Conservation (phyloP, 2,888 invertebrate genomes). For the Cartodere bifasciata region DNA sequence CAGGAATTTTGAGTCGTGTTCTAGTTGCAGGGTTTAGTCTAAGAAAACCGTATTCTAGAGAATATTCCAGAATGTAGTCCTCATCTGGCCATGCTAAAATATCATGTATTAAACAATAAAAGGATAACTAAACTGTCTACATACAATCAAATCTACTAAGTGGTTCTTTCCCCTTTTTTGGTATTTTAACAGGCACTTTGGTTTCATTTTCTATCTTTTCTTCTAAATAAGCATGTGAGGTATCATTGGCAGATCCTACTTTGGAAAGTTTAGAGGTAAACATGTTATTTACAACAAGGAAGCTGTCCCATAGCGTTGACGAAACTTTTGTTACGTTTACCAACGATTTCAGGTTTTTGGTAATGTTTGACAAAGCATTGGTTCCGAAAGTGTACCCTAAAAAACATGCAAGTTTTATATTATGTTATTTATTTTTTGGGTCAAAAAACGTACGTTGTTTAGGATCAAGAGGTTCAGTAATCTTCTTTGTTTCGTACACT, state of each 20-base stretch:
- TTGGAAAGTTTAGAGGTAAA: no score
- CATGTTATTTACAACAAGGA: no score
- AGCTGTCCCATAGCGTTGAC: conserved; percentile 27
- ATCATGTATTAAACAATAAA: no score
- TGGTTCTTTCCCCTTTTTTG: no score
- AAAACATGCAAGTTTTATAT: conserved; percentile 1
- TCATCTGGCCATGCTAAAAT: conserved; percentile 59
- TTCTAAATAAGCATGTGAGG: no score
- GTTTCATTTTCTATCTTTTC: no score
- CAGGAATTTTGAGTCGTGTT: conserved; percentile 79
- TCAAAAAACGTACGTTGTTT: conserved; percentile 17
- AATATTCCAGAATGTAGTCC: conserved; percentile 95
- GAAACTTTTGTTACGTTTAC: conserved; percentile 24
- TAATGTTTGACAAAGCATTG: background rate
- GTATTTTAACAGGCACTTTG: no score
- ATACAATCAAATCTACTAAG: no score
- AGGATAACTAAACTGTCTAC: no score
- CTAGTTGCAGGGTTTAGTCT: conserved; percentile 79
- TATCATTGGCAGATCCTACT: no score
- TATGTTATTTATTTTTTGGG: background rate
- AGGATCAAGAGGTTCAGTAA: conserved; percentile 27
- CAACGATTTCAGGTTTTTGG: conserved; percentile 10
- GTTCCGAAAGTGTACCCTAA: no score
- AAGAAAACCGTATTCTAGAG: conserved; percentile 92
- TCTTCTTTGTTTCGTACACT: conserved; percentile 38